These are phyloP conservation scores for Bos taurus DNA, from an alignment of 2,113 vertebrate genomes.

Conservation along the genomic window DNA sequence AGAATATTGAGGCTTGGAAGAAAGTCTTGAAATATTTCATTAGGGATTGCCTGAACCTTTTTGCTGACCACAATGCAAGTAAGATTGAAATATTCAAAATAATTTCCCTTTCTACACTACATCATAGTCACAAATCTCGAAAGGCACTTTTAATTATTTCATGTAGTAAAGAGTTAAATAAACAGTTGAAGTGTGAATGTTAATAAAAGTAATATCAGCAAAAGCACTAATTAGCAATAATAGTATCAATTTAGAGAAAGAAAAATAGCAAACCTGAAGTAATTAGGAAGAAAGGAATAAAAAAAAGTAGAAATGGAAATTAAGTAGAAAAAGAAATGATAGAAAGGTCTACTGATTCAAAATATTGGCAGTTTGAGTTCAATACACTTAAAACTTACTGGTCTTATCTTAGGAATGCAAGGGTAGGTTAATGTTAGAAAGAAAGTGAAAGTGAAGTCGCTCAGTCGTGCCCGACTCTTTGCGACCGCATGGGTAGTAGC, in stretches of 20 bases:
- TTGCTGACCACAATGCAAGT: neutral
- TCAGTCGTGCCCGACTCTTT: too few species aligned
- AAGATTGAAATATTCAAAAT: neutral
- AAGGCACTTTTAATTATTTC: neutral
- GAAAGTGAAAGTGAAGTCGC: too few species aligned
- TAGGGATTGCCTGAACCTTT: neutral
- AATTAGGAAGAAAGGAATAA: neutral
- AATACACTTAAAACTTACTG: neutral
- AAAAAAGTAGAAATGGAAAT: neutral
- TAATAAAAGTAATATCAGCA: neutral
- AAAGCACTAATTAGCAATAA: neutral
- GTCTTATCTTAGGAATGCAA: neutral
- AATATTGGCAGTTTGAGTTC: neutral
- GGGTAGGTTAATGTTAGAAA: neutral
- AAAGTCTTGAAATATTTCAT: neutral
- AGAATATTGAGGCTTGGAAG: neutral
- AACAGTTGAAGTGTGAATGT: neutral
- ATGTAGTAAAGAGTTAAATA: neutral
- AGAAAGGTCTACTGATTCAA: neutral
- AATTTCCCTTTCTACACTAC: neutral
- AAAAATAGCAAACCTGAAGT: neutral
- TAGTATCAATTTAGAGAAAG: neutral
- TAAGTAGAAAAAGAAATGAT: neutral
- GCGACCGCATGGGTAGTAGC: too few species aligned
- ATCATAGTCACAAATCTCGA: neutral